Evolutionary conservation across 2,797 vertebrate species (phyloP), one percentile per base, ranked within the genome.

Genomic region (Sebastes iracundus): DNA sequence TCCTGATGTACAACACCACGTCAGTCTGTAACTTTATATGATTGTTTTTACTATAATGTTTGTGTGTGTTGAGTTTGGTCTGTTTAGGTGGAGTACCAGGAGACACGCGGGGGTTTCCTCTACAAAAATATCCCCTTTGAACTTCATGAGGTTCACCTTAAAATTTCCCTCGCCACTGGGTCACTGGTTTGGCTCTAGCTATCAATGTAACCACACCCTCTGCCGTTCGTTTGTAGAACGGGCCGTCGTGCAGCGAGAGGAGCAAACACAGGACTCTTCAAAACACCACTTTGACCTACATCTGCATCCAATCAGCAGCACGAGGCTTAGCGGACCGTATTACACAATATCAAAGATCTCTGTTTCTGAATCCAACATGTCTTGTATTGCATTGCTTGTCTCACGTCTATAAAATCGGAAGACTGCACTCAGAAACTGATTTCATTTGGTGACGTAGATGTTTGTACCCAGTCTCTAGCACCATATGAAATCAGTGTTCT

Each of bases 401-500:
- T 69, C 14, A 22, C 46, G 59, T 66, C 60, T 61, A 22, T 52
- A 27, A 49, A 75, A 35, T 52, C 30, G 53, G 75, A 74, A 20
- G 60, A 84, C 94, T 93, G 87, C 93, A 65, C 89, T 86, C 94
- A 96, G 97, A 97, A 96, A 94, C 97, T 98, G 97, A 96, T 98
- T 99, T 97, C 97, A 96, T 96, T 93, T 97, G 97, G 97, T 98
- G 97, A 95, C 96, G 94, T 98, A 98, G 97, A 98, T 97, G 97
- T 97, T 97, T 96, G 94, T 96, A 94, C 88, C 92, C 85, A 94
- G 95, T 97, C 95, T 98, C 97, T 99, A 99, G 97, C 97, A 99
- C 97, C 97, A 99, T 97, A 97, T 98, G 97, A 99, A 99, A 98
- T 98, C 97, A 98, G 97, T 97, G 97, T 97, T 97, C 95, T 97